A percentile compares a stretch with the other conserved stretches of the same genome.
phyloP scores from a whole-genome alignment of 2,888 invertebrate species.

The Microctonus brassicae region DNA sequence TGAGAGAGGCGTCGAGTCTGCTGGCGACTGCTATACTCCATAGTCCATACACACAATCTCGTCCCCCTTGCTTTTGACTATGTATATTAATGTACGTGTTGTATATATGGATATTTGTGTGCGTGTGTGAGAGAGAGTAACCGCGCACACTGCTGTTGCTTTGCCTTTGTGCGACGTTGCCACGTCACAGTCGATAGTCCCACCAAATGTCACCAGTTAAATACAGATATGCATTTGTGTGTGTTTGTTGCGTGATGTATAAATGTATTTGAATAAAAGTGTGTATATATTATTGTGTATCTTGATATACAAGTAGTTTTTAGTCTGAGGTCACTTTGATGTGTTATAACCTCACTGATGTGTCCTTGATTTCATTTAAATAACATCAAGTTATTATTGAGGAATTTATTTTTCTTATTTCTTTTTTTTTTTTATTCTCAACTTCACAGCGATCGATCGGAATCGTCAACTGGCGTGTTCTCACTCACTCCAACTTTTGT shows the following conservation, averaged over 20 bases:
- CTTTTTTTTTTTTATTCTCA: not conserved
- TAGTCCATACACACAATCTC: constrained; percentile 45
- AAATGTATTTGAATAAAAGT: not conserved
- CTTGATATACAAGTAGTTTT: not conserved
- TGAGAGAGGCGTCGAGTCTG: constrained; percentile 30
- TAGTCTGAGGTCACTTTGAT: not conserved
- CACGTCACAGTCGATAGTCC: constrained; percentile 54
- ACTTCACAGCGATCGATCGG: not conserved
- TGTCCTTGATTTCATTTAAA: not conserved
- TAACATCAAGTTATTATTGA: not conserved
- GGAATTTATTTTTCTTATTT: not conserved
- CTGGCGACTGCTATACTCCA: constrained; percentile 48
- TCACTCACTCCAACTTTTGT: not conserved
- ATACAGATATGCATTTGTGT: constrained; percentile 6
- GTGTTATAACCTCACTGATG: not conserved
- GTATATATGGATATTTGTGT: constrained; percentile 3
- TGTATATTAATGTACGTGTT: not conserved
- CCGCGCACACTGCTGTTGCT: constrained; percentile 25
- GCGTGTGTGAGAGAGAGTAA: constrained; percentile 51
- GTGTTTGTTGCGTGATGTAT: not conserved
- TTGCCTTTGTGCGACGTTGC: constrained; percentile 60
- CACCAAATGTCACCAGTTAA: constrained; percentile 46
- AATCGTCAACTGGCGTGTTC: not conserved
- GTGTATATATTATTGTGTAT: not conserved
- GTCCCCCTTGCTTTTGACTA: constrained; percentile 42